Evolutionary conservation across 92 coral and sea anemone species (phyloP), one percentile per base, ranked within the genome.

Genomic region (Phenganax stokvisi): DNA sequence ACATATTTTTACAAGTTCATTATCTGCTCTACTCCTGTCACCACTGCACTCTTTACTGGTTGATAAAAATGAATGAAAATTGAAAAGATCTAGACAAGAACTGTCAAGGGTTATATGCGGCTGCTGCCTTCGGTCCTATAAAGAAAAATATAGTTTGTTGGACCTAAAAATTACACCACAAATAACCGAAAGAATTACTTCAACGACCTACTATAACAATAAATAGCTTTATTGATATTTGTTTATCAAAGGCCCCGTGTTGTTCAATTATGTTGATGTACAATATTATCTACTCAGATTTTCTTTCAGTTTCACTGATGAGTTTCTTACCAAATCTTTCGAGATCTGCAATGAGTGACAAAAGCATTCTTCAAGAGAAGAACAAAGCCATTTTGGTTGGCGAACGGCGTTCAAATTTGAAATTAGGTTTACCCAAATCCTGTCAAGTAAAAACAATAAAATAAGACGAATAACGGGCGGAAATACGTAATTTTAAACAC

Each of bases 331-430:
- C 62, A 64, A 6, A 58, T 76, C 67, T 57, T 59, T 76, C 6
- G 81, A 76, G 15, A 76, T 44, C 56, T 58, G 69, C 44, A 76
- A 57, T 20, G 69, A 76, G 9, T 44, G 56, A 54, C 54, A 28
- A 20, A 30, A 76, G 53, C 67, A 59, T 11, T 59, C 70, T 12
- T 76, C 70, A 6, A 76, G 31, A 31, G 20, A 59, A 7, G 81
- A 76, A 76, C 57, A 70, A 9, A 2, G 7, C 81, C 81, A 76
- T 52, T 76, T 76, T 30, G 81, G 13, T 69, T 76, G 81, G n/a
- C 81, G 81, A 59, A 76, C 56, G 3, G 81, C 65, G 70, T 76
- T 76, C 57, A 76, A n/a, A 17, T 76, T 58, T 8, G 81, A 57
- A 31, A 76, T 51, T 0, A 76, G 57, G 12, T 76, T 16, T 27